Evolutionary conservation across 2,888 invertebrate species (phyloP), one percentile per base, ranked within the genome.

Genomic region (Pristionchus japonicus): DNA sequence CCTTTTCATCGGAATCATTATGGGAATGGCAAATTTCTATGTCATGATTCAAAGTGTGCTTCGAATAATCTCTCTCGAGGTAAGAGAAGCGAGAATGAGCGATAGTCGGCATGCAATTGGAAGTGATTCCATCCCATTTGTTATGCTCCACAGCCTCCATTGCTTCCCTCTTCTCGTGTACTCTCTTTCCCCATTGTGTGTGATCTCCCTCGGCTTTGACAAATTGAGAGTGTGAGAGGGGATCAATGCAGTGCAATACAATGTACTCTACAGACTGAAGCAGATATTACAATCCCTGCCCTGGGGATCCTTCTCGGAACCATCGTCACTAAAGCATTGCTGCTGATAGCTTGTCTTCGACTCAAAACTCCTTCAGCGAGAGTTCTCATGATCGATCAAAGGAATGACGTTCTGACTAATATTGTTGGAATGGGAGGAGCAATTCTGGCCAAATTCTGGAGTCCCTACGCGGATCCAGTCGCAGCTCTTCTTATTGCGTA

Each of bases 361-460:
- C 84, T 83, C n/a, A 87, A 88, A 43, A 84, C 90, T 1, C 84
- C 88, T 17, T 87, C 86, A 0, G 40, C 77, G 27, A 31, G 88
- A 89, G 89, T 91, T 27, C 91, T 95, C 49, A 93, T 95, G 0
- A 94, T 94, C 89, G 95, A 95, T 90, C 95, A 95, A 89, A 90
- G 95, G 13, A 95, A 95, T 89, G 95, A 95, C 88, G 94, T 95
- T 4, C 61, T 95, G 40, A 95, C 95, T 31, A 95, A 95, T 89
- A 89, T 92, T 43, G 93, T 93, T 0, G 95, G 95, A 17, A 91
- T 95, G 34, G 88, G 93, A 15, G 95, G 95, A 90, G 95, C 95
- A 27, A 93, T 94, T 88, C 90, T 95, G 17, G 93, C 90, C 11
- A 74, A 86, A 40, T 57, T 67, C 34, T 87, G 84, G 57, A 92